Base-by-base conservation (phyloP, 1,140 invertebrate genomes). In the Muscidifurax raptorellus region DNA sequence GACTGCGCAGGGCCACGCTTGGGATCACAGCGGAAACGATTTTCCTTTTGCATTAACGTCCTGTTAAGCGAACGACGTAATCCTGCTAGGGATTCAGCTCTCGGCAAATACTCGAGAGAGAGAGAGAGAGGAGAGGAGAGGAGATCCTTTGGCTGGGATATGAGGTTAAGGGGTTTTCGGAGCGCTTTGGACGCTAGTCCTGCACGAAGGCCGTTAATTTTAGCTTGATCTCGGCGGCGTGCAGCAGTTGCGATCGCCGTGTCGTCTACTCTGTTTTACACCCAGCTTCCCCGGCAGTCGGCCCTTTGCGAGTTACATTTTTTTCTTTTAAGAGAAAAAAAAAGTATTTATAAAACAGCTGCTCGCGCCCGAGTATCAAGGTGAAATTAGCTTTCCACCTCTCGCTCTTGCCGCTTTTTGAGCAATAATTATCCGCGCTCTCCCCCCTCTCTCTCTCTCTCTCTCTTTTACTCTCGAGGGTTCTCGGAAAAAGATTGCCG, bases 41-140 rank as follows among this genome's bases (percentile, higher is more conserved):
- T 87, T 81, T 84, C 79, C 87, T 87, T 87, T 86, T 84, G 85
- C 88, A 89, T 90, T 89, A 89, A 89, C 88, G 89, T 90, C 82
- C 86, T 86, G 89, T 87, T 89, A 89, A 90, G 87, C 87, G 89
- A 87, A 88, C 86, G 86, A 87, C 88, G 87, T 90, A 90, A 90
- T 90, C 89, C 88, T 80, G 79, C 82, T 72, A 47, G 59, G 86
- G 90, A 90, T 89, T 89, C 88, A 75, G 85, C 66, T 69, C 76
- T 69, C 76, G 64, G 77, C 47, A 77, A 78, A 78, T 44, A 40
- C 71, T 52, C 52, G 36, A 78, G 59, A 76, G 67, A 69, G 71
- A 9, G 28, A 5, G 32, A 36, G 69, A 28, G 69, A 40, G 28
- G 27, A 6, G 40, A 80, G 80, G 83, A 80, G 83, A 79, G 27